Evolutionary conservation across 2,888 invertebrate species (phyloP).

Genomic region (Mystacides longicornis): DNA sequence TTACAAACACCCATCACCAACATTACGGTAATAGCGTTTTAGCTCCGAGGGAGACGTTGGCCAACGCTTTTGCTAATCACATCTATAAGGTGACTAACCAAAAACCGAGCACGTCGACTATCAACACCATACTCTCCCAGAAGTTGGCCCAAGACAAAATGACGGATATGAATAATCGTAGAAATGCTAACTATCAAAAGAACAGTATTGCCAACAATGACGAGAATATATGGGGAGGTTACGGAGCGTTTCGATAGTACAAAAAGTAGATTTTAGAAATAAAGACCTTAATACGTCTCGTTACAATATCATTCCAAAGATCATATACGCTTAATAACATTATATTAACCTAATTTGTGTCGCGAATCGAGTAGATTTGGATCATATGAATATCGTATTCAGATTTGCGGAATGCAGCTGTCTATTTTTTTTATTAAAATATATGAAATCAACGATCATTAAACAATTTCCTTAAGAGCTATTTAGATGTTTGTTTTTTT

Average conservation of each 20-base stretch:
- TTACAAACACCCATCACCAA: constrained; percentile 16
- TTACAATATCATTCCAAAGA: too few species aligned
- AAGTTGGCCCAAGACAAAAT: constrained; percentile 29
- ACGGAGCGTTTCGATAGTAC: constrained; percentile 4
- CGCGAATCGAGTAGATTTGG: too few species aligned
- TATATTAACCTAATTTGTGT: too few species aligned
- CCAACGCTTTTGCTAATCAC: constrained; percentile 43
- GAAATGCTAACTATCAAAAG: not conserved
- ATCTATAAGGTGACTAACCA: constrained; percentile 50
- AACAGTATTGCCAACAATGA: constrained; percentile 7
- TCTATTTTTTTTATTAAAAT: too few species aligned
- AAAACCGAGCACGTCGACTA: constrained; percentile 43
- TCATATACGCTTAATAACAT: too few species aligned
- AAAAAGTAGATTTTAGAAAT: too few species aligned
- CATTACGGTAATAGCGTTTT: constrained; percentile 24
- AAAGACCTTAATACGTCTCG: too few species aligned
- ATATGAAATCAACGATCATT: too few species aligned
- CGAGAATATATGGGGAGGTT: constrained; percentile 15
- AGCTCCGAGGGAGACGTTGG: constrained; percentile 43
- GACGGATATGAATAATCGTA: not conserved
- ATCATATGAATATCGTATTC: too few species aligned
- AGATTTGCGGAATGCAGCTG: too few species aligned
- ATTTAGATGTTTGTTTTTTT: too few species aligned
- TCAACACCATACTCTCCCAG: constrained; percentile 45
- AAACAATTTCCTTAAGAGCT: too few species aligned